phyloP scores from a whole-genome alignment of 1,140 invertebrate species.

The Ips nitidus region DNA sequence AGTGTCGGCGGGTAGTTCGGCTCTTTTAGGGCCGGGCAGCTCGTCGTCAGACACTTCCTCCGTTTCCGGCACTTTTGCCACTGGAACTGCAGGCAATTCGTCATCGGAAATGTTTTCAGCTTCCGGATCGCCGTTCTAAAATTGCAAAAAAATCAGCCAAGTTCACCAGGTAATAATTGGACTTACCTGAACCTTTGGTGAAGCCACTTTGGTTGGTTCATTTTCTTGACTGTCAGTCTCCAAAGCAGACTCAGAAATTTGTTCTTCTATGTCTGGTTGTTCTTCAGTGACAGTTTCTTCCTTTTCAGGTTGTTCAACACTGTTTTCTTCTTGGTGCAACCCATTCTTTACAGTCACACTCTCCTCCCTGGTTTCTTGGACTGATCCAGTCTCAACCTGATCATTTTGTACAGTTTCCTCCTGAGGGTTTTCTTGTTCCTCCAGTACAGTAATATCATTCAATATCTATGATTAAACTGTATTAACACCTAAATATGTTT shows the following conservation, averaged over 20 bases:
- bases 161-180: slow-evolving; percentile 34
- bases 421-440: slow-evolving; percentile 1
- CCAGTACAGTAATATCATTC: neutral
- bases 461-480: neutral
- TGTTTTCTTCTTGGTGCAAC: no score
- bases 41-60: slow-evolving; percentile 75
- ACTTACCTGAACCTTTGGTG: neutral
- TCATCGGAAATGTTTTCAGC: slow-evolving; percentile 72
- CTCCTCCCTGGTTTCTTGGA: no score
- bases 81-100: slow-evolving; percentile 57
- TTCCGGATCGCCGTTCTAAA: slow-evolving; percentile 57
- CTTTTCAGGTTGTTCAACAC: no score
- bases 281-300: no score
- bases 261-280: no score
- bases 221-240: no score
- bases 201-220: no score
- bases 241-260: no score
- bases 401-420: no score
- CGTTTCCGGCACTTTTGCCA: slow-evolving; percentile 58
- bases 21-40: slow-evolving; percentile 70
- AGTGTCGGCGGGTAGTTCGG: slow-evolving; percentile 76
- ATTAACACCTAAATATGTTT: neutral
- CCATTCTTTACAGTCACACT: no score
- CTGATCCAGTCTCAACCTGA: no score
- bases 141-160: no score